Evolutionary conservation across 2,888 invertebrate genomes (phyloP), one percentile per base, ranked within the genome.

Genomic region (Dilophus febrilis): DNA sequence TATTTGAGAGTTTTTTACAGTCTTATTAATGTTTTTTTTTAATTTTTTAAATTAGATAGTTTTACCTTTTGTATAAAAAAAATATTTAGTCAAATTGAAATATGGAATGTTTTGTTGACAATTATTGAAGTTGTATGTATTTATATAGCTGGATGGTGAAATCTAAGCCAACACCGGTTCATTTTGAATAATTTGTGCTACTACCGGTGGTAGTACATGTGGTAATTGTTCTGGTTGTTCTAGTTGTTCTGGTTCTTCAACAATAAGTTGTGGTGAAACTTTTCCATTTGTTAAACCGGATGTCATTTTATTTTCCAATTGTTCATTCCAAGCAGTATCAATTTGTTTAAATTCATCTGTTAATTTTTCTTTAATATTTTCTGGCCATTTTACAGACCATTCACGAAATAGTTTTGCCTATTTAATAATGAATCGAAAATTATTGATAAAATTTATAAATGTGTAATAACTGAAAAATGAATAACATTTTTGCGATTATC

Each of bases 381-480:
- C 67, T 6, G 73, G 70, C 87, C 87, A 87, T 49, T 75, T 74
- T 13, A 74, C 71, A 51, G 76, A 78, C 87, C 87, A 87, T 60
- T 86, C 82, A 50, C 77, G 76, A 53, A 86, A 86, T 33, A 87
- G 60, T 62, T 87, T 86, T 36, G 79, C 72, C 79, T 80, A 57
- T 45, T 62, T 58, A 42, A 35, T 22, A 22, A 22, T 4, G 8
- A 6, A 22, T 22, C n/a, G n/a, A 34, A 44, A 40, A 38, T 31
- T 36, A 12, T 22, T 22, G 22, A 6, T 22, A 22, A 22, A 37
- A 19, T 4, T 16, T 14, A 4, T 31, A 44, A 38, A 18, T 44
- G 36, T 42, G 18, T 34, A 27, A 27, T 19, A 28, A 32, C 33
- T 22, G 22, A n/a, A n/a, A n/a, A n/a, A n/a, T n/a, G n/a, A n/a